phyloP scores from a whole-genome alignment of 1,140 invertebrate species.

The Contarinia nasturtii region DNA sequence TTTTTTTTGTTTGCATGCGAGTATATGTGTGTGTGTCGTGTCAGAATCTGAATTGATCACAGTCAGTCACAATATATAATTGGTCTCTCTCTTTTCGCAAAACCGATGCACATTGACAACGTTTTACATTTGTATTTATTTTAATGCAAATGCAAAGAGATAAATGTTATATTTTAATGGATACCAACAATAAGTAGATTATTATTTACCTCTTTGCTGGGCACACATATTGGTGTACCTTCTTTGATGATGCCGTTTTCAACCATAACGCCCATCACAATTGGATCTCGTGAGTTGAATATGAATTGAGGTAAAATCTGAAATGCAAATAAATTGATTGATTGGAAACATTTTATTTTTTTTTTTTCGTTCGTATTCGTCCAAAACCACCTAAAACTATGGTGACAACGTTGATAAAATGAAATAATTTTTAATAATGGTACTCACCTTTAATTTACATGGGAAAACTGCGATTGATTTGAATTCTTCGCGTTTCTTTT shows the following conservation, averaged over 20 bases:
- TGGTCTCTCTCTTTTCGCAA: too few relatives aligned
- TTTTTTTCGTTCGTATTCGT: too few relatives aligned
- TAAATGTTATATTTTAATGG: too few relatives aligned
- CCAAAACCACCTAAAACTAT: too few relatives aligned
- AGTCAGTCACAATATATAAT: too few relatives aligned
- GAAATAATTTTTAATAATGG: not conserved
- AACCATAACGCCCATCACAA: slow-evolving; percentile 88
- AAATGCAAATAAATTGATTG: not conserved
- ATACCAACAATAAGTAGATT: not conserved
- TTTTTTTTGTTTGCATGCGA: too few relatives aligned
- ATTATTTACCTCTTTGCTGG: slow-evolving; percentile 67
- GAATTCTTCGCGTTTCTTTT: slow-evolving; percentile 83
- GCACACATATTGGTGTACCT: slow-evolving; percentile 93
- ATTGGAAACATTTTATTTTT: not conserved
- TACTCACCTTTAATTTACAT: slow-evolving; percentile 73
- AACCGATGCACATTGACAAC: too few relatives aligned
- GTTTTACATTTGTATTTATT: too few relatives aligned
- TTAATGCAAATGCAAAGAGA: too few relatives aligned
- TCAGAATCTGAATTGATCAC: too few relatives aligned
- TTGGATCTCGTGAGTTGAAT: slow-evolving; percentile 96
- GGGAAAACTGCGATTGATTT: slow-evolving; percentile 96
- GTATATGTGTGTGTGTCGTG: too few relatives aligned
- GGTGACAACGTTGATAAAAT: too few relatives aligned
- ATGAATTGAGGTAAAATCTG: slow-evolving; percentile 64
- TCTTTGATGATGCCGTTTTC: slow-evolving; percentile 91